Evolutionary conservation across 2,888 invertebrate species (phyloP), one percentile per base, ranked within the genome.

Genomic region (Lepeophtheirus nordmannii): DNA sequence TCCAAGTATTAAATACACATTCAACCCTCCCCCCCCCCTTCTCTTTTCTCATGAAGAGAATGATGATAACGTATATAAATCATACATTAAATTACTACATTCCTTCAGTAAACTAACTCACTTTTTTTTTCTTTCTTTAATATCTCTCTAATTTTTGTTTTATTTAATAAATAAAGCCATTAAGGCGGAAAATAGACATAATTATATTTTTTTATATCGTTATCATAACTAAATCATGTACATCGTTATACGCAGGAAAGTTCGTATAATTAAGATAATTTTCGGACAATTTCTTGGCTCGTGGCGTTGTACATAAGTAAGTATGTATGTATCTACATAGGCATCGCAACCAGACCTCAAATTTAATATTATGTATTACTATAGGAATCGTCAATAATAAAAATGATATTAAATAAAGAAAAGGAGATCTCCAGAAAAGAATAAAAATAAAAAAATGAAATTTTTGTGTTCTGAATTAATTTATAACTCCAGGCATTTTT

Each of bases 221-320:
- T 46, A 46, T 46, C 53, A 46, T n/a, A 46, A 46, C 14, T n/a
- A 17, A 46, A 46, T n/a, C 53, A 17, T 46, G 53, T 17, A 17
- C 53, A n/a, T 46, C n/a, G n/a, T 14, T 46, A 46, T 46, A 30
- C 30, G 30, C 30, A 30, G 7, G 30, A 30, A 30, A 30, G 17
- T 17, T 46, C 53, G 53, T 46, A 46, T 46, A 46, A 46, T 46
- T 46, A 46, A 46, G 53, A 46, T 46, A 46, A 46, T 46, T 46
- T 46, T 46, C 53, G 53, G 53, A 46, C 53, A 46, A 46, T 46
- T 46, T 17, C 53, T 46, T 46, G 53, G 53, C 53, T 46, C 53
- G 53, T 46, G 53, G 53, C 53, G 17, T 46, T 46, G 3, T 46
- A 17, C 1, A 46, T 46, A 41, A 41, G n/a, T n/a, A n/a, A n/a